Percentiles rank a stretch among this genome's conserved stretches.
Conservation (phyloP, 2,888 invertebrate species). For the Desoria tigrina region DNA sequence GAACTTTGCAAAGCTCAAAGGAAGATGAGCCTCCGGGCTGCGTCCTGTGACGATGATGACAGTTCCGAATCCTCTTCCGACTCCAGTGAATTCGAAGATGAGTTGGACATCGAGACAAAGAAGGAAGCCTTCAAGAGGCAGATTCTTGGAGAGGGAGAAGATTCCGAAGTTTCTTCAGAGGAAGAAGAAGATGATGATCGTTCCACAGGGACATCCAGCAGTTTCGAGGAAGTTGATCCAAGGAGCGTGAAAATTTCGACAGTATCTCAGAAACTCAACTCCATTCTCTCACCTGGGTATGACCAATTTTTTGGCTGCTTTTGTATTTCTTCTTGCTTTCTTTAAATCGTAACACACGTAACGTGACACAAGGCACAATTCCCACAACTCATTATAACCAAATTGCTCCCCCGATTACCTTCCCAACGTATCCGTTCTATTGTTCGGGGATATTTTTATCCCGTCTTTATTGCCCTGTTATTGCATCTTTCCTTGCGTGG, state of each 20-base stretch:
- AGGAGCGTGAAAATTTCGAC: constrained; percentile 71
- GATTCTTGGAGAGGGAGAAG: constrained; percentile 58
- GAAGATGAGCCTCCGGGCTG: constrained; percentile 27
- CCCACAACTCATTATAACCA: constrained; percentile 1
- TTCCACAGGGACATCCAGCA: constrained; percentile 49
- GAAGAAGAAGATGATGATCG: constrained; percentile 64
- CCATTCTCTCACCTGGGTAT: constrained; percentile 21
- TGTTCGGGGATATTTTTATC: background rate
- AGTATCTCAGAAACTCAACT: constrained; percentile 10
- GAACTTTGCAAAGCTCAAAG: constrained; percentile 34
- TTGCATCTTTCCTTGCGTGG: background rate
- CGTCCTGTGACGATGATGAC: constrained; percentile 24
- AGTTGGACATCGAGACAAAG: constrained; percentile 53
- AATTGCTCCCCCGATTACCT: constrained; percentile 6
- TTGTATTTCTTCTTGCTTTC: background rate
- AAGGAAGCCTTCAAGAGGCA: constrained; percentile 43
- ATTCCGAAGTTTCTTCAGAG: constrained; percentile 59
- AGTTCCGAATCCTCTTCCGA: constrained; percentile 23
- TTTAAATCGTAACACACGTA: constrained; percentile 20
- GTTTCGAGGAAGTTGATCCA: constrained; percentile 66
- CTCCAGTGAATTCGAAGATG: constrained; percentile 47
- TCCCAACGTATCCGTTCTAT: background rate
- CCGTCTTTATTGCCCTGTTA: background rate
- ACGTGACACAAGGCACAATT: constrained; percentile 25
- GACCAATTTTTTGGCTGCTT: constrained; percentile 21